phyloP scores from a whole-genome alignment of 1,140 invertebrate genomes.

The Tetramorium alpestre region DNA sequence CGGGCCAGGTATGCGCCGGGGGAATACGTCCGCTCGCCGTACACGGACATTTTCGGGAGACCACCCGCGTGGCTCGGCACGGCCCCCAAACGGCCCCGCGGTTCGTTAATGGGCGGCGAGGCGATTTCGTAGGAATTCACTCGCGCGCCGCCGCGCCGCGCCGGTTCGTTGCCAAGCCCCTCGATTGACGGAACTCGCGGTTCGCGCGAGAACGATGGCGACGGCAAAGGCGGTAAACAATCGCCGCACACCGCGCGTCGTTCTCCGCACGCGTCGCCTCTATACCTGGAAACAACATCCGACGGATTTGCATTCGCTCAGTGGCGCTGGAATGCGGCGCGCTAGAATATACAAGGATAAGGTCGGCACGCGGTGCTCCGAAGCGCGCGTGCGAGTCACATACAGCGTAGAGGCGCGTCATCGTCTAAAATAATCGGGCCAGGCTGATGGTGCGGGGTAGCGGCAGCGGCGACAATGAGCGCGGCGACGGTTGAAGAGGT shows the following conservation, averaged over 20 bases:
- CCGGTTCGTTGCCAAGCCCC: background rate
- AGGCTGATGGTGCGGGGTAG: slow-evolving; percentile 32
- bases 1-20: slow-evolving; percentile 4
- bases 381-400: slow-evolving; percentile 20
- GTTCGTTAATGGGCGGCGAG: slow-evolving; percentile 7
- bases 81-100: background rate
- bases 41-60: slow-evolving; percentile 7
- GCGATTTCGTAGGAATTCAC: slow-evolving; percentile 14
- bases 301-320: slow-evolving; percentile 39
- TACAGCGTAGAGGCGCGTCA: slow-evolving; percentile 73
- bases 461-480: slow-evolving; percentile 68
- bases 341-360: slow-evolving; percentile 67
- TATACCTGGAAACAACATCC: slow-evolving; percentile 37
- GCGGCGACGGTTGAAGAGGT: slow-evolving; percentile 15
- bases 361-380: slow-evolving; percentile 52
- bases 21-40: background rate
- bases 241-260: background rate
- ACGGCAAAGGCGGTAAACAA: slow-evolving; percentile 19
- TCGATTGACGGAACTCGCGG: background rate
- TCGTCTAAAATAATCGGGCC: slow-evolving; percentile 80
- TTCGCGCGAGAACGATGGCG: background rate
- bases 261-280: background rate
- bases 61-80: slow-evolving; percentile 14
- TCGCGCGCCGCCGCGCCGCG: background rate
- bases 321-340: slow-evolving; percentile 64